Evolutionary conservation across 2,888 invertebrate species (phyloP), one percentile per base, ranked within the genome.

Genomic region (Tachina lurida): DNA sequence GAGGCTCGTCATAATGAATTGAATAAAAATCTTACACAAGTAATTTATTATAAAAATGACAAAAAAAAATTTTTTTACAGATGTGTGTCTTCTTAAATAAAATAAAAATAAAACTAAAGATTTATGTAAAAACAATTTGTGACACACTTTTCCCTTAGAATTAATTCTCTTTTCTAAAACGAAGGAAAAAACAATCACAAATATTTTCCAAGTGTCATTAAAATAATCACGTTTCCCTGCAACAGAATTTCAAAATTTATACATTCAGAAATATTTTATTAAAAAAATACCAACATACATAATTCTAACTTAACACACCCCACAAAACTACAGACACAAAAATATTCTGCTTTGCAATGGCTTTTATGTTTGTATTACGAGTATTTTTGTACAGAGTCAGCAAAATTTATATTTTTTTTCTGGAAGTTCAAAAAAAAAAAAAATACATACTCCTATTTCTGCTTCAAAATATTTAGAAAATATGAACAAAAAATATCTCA

Each of bases 191-290:
- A 31, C n/a, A n/a, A 45, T 68, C 70, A 47, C 15, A 67, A 58
- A 22, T 45, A 54, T 68, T 79, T 39, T 62, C 63, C 70, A 75
- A 73, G 73, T 63, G 73, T 84, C 84, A 84, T 84, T 84, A 81
- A 77, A 77, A 84, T 81, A 81, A 84, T 80, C 75, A 71, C 84
- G 75, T 80, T 49, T 63, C 63, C 68, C 10, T 54, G 31, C 58
- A 45, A 31, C 43, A 71, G 41, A 58, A 60, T 76, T 58, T 39
- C 12, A 43, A 62, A 77, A 67, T 58, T 31, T 49, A 67, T 58
- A 41, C 47, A 68, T 58, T 31, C 31, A 74, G 31, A 63, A 75
- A 75, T 52, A 52, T 52, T 52, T 62, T n/a, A 9, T 10, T 8
- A 17, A 70, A 47, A 70, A 54, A 54, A 10, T 13, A 41, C 31